Conservation (phyloP, 2,888 invertebrate genomes). For the Portevinia maculata region DNA sequence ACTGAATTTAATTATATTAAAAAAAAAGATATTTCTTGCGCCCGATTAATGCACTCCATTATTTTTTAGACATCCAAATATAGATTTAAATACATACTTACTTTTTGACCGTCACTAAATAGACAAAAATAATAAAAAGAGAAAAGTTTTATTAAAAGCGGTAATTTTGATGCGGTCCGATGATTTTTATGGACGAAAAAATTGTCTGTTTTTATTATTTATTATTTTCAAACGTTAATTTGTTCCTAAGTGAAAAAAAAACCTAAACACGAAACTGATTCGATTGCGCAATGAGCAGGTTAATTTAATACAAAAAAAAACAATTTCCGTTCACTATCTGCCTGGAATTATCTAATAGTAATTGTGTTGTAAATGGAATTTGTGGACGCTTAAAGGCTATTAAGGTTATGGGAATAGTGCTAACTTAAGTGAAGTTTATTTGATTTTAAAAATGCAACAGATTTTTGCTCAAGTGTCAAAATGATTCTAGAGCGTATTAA, state of each 20-base stretch:
- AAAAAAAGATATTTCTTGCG: neutral
- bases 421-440: neutral
- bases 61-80: constrained; percentile 24
- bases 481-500: too few relatives aligned
- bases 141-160: constrained; percentile 29
- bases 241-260: constrained; percentile 11
- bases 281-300: constrained; percentile 25
- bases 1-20: too few relatives aligned
- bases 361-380: constrained; percentile 5
- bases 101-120: neutral
- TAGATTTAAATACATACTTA: constrained; percentile 17
- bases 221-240: constrained; percentile 23
- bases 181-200: constrained; percentile 43
- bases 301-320: constrained; percentile 11
- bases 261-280: constrained; percentile 8
- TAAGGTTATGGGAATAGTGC: neutral
- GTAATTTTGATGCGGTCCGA: constrained; percentile 38
- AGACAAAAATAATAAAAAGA: constrained; percentile 12
- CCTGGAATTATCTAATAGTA: constrained; percentile 20
- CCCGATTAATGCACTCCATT: constrained; percentile 19
- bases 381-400: constrained; percentile 9
- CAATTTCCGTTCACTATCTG: constrained; percentile 15
- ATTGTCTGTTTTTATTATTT: constrained; percentile 37
- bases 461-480: too few relatives aligned
- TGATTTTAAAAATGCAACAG: neutral